These are phyloP conservation scores for Bergia puertoricense DNA, from an alignment of 92 coral and sea anemone species.

Conservation along the genomic window DNA sequence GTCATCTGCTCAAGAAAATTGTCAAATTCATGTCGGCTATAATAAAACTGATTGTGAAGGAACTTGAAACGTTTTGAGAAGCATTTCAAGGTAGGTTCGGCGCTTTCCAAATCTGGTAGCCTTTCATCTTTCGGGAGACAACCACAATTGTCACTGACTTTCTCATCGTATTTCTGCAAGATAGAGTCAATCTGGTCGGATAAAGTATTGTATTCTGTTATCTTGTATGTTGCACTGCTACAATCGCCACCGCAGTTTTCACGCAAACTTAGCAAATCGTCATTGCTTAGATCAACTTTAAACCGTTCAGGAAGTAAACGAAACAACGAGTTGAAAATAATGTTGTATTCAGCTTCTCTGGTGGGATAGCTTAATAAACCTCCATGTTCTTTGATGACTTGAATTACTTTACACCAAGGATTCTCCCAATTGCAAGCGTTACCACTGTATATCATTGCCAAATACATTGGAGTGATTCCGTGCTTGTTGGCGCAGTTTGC, in stretches of 20 bases:
- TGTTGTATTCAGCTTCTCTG: conserved; percentile 41
- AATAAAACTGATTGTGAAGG: conserved; percentile 9
- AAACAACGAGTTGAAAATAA: conserved; percentile 37
- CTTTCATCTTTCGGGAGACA: not conserved
- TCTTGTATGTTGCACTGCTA: not conserved
- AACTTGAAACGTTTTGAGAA: not conserved
- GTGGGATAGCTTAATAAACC: conserved; percentile 45
- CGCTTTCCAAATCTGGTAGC: not conserved
- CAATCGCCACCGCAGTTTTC: conserved; percentile 1
- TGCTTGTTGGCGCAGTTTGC: conserved; percentile 61
- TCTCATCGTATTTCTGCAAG: not conserved
- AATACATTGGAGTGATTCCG: conserved; percentile 67
- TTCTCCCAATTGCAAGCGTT: not conserved
- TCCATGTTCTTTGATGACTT: conserved; percentile 18
- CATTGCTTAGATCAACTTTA: conserved; percentile 2
- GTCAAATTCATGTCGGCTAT: not conserved
- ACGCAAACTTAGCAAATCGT: conserved; percentile 1
- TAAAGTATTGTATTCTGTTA: not conserved
- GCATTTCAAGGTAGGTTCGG: conserved; percentile 4
- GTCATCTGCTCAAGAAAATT: not conserved
- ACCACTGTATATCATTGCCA: conserved; percentile 58
- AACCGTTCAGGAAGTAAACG: conserved; percentile 14
- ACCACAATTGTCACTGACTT: not conserved
- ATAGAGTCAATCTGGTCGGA: conserved; percentile 8
- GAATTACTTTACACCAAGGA: conserved; percentile 54